These are phyloP conservation scores for Temnothorax unifasciatus DNA, from an alignment of 2,888 invertebrate genomes.

Conservation along the genomic window DNA sequence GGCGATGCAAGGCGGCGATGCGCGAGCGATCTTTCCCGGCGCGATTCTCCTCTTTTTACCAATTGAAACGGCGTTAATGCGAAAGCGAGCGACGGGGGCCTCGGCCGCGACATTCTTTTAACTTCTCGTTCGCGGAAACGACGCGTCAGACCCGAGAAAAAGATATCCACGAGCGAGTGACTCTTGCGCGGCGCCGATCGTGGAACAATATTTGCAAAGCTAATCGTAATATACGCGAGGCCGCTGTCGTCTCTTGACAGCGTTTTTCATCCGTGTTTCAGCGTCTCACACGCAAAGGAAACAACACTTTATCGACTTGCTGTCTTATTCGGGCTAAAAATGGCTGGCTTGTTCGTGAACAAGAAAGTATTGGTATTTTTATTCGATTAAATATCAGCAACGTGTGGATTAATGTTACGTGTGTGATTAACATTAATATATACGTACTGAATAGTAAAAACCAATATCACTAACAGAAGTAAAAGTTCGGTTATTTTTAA, in stretches of 20 bases:
- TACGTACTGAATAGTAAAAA: neutral
- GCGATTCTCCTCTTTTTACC: slow-evolving; percentile 62
- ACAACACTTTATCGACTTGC: neutral
- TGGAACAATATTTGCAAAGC: slow-evolving; percentile 71
- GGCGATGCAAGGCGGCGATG: slow-evolving; percentile 53
- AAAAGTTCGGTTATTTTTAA: neutral
- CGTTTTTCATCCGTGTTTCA: slow-evolving; percentile 44
- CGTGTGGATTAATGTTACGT: neutral
- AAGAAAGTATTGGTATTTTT: slow-evolving; percentile 9
- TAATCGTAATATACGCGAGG: slow-evolving; percentile 64
- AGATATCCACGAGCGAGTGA: slow-evolving; percentile 51
- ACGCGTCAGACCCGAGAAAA: slow-evolving; percentile 56
- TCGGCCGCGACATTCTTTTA: slow-evolving; percentile 63
- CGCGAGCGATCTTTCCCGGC: slow-evolving; percentile 24
- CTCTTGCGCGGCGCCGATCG: slow-evolving; percentile 39
- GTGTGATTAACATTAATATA: neutral
- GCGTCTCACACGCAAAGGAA: slow-evolving; percentile 40
- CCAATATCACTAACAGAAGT: neutral
- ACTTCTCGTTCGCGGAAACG: slow-evolving; percentile 70
- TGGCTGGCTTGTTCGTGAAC: neutral
- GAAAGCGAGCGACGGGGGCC: slow-evolving; percentile 65
- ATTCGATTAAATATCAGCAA: neutral
- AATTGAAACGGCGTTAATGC: slow-evolving; percentile 71
- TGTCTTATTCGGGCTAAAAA: neutral
- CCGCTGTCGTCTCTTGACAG: neutral